Evolutionary conservation across 1,140 invertebrate genomes (phyloP).

Genomic region (Nasonia longicornis): DNA sequence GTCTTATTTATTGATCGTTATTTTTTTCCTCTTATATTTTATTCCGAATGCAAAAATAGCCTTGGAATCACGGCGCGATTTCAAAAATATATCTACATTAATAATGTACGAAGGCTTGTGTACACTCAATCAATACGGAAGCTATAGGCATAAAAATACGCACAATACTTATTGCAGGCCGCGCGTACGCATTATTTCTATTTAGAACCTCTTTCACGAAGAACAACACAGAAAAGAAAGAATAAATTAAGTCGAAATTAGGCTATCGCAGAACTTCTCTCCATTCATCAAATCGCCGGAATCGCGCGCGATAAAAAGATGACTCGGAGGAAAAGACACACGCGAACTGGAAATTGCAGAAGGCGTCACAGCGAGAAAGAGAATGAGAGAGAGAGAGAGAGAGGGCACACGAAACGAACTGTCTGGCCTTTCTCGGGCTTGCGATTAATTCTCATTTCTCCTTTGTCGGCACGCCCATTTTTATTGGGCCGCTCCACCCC

Average conservation of each 20-base stretch:
- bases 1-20: too few species aligned
- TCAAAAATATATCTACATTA: too few species aligned
- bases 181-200: not conserved
- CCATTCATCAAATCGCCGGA: not conserved
- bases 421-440: slow-evolving; percentile 37
- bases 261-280: not conserved
- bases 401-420: slow-evolving; percentile 43
- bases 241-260: not conserved
- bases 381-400: not conserved
- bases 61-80: too few species aligned
- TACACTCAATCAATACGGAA: too few species aligned
- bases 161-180: not conserved
- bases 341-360: slow-evolving; percentile 30
- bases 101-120: too few species aligned
- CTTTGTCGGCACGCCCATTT: slow-evolving; percentile 49
- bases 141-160: too few species aligned
- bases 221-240: not conserved
- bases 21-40: too few species aligned
- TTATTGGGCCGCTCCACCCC: slow-evolving; percentile 43
- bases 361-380: not conserved
- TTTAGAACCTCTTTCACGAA: not conserved
- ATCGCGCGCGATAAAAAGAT: not conserved
- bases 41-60: too few species aligned
- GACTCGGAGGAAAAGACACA: not conserved
- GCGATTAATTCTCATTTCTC: slow-evolving; percentile 50